These are phyloP conservation scores for Chiloscyllium punctatum DNA, from an alignment of 2,797 vertebrate genomes.

Conservation along the genomic window DNA sequence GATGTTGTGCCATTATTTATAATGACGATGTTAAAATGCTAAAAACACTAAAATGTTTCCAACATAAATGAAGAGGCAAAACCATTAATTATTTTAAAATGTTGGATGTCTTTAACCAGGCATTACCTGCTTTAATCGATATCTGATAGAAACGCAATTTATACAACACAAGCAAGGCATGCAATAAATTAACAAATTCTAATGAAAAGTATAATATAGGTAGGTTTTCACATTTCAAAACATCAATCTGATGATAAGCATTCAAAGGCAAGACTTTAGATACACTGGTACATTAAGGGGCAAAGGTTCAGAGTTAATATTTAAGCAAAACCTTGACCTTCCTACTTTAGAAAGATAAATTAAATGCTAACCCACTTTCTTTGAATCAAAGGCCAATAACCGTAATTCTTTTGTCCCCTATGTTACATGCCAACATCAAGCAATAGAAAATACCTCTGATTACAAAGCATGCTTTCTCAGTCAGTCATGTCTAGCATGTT, in stretches of 20 bases:
- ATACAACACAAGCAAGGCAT: not conserved
- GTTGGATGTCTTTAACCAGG: not conserved
- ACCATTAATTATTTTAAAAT: not conserved
- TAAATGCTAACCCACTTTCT: constrained; percentile 16
- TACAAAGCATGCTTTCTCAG: not conserved
- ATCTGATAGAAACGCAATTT: not conserved
- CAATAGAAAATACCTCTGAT: not conserved
- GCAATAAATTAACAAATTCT: not conserved
- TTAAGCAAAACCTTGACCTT: constrained; percentile 27
- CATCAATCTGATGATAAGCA: not conserved
- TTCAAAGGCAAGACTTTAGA: too few relatives aligned
- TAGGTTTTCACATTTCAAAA: not conserved
- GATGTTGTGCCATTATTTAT: not conserved
- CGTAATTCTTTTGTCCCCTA: not conserved
- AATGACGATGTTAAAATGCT: not conserved
- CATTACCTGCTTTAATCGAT: not conserved
- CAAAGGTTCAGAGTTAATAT: not conserved
- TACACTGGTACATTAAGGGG: not conserved
- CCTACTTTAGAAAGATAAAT: not conserved
- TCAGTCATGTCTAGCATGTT: not conserved
- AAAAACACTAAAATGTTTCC: not conserved
- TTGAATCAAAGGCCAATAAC: constrained; percentile 21
- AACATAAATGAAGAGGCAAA: not conserved
- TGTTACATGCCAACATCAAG: not conserved
- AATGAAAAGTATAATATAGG: not conserved